These are phyloP conservation scores for Lipotes vexillifer DNA, from an alignment of 2,113 vertebrate species.

Conservation along the genomic window DNA sequence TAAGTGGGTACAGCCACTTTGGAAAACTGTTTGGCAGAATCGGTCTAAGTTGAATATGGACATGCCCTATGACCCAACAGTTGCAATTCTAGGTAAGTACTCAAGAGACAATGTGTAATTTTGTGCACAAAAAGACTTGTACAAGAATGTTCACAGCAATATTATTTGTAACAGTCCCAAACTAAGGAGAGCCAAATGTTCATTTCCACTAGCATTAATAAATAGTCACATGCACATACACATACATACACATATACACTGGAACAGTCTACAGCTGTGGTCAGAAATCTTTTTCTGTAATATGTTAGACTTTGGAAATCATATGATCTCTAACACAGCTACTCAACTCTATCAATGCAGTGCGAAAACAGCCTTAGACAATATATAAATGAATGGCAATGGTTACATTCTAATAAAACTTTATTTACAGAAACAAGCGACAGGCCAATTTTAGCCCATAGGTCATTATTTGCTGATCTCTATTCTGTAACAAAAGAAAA, in stretches of 20 bases:
- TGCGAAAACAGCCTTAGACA: background rate
- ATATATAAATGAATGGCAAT: background rate
- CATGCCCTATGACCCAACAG: background rate
- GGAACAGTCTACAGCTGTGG: background rate
- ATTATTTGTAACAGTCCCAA: background rate
- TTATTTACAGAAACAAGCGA: background rate
- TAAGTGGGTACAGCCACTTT: background rate
- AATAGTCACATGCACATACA: background rate
- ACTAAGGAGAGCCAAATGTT: background rate
- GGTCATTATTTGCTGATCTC: background rate
- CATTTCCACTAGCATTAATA: background rate
- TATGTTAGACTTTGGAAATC: background rate
- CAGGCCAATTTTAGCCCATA: background rate
- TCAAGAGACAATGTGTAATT: constrained; percentile 4
- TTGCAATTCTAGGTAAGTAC: background rate
- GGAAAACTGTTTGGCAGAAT: background rate
- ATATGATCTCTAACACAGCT: background rate
- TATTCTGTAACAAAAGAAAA: background rate
- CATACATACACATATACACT: background rate
- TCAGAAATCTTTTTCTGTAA: background rate
- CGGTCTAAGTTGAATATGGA: background rate
- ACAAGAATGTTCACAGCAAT: background rate
- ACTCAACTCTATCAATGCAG: background rate
- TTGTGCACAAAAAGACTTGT: background rate
- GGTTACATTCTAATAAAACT: background rate